A percentile compares a stretch with the other conserved stretches of the same genome.
Conservation (phyloP, 2,113 vertebrate genomes). For the Numenius arquata region DNA sequence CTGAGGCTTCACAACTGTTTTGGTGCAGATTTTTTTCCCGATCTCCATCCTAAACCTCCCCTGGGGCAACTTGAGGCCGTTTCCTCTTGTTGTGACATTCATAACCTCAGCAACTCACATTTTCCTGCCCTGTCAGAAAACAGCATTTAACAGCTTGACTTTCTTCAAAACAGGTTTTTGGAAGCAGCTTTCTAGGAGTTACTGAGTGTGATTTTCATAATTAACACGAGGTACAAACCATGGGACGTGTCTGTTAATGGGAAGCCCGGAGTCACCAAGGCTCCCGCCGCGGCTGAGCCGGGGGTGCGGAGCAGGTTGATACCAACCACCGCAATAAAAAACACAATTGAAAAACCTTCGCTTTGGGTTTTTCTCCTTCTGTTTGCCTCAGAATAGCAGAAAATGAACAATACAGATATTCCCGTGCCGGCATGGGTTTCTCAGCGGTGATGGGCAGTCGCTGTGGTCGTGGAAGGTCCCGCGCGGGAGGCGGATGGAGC, state of each 20-base stretch:
- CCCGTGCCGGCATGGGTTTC: neutral
- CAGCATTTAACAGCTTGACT: neutral
- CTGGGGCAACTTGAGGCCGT: too few species aligned
- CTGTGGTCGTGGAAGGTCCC: neutral
- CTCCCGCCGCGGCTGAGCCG: neutral
- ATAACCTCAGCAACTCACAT: accelerated
- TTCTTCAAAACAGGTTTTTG: neutral
- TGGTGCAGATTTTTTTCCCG: too few species aligned
- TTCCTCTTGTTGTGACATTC: neutral
- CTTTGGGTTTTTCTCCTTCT: neutral
- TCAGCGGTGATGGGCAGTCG: neutral
- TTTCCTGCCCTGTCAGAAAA: neutral
- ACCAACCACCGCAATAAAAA: neutral
- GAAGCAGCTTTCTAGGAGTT: neutral
- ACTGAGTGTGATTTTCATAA: neutral
- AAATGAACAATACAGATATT: neutral
- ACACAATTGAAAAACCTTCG: neutral
- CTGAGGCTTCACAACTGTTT: too few species aligned
- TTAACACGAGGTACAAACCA: neutral
- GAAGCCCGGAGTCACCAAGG: accelerated
- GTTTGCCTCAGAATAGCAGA: neutral
- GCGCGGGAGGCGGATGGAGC: neutral
- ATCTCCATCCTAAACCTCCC: too few species aligned
- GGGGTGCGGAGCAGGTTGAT: neutral
- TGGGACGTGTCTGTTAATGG: neutral